These are phyloP conservation scores for Rambutsinella grinnellia DNA, from an alignment of 2,888 invertebrate species.

Conservation along the genomic window DNA sequence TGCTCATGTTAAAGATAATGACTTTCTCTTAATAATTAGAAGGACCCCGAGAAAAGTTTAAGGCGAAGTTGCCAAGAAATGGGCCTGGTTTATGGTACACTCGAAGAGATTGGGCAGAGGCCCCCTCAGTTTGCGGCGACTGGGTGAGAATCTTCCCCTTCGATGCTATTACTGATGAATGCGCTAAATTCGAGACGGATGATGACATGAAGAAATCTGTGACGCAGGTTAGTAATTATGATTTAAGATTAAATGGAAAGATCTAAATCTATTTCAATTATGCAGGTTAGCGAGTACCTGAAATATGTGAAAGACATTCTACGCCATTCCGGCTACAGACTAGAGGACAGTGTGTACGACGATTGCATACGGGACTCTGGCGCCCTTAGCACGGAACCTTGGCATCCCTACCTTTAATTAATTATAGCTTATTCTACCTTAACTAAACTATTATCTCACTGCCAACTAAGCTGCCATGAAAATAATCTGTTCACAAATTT, in stretches of 20 bases:
- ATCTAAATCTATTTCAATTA: no score
- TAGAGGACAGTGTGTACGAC: constrained; percentile 71
- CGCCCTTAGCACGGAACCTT: constrained; percentile 71
- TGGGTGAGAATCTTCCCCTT: constrained; percentile 84
- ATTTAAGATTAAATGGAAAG: no score
- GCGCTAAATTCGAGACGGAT: constrained; percentile 45
- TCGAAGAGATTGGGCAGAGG: constrained; percentile 75
- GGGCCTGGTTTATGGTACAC: constrained; percentile 54
- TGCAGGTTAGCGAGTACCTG: constrained; percentile 51
- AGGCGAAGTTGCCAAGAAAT: constrained; percentile 51
- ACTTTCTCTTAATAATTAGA: constrained; percentile 18
- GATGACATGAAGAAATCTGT: constrained; percentile 56
- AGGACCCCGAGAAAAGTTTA: constrained; percentile 42
- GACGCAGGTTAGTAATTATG: constrained; percentile 41
- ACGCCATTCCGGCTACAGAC: constrained; percentile 49
- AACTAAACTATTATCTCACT: not conserved
- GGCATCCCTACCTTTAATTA: constrained; percentile 71
- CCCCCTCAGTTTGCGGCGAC: constrained; percentile 78
- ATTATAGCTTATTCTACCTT: not conserved
- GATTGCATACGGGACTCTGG: constrained; percentile 71
- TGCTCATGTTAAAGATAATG: not conserved
- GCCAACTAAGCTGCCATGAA: no score
- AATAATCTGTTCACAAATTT: no score
- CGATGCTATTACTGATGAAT: constrained; percentile 54
- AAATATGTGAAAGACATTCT: constrained; percentile 53